Conservation (phyloP, 1,140 invertebrate genomes). For the Halotydeus destructor region DNA sequence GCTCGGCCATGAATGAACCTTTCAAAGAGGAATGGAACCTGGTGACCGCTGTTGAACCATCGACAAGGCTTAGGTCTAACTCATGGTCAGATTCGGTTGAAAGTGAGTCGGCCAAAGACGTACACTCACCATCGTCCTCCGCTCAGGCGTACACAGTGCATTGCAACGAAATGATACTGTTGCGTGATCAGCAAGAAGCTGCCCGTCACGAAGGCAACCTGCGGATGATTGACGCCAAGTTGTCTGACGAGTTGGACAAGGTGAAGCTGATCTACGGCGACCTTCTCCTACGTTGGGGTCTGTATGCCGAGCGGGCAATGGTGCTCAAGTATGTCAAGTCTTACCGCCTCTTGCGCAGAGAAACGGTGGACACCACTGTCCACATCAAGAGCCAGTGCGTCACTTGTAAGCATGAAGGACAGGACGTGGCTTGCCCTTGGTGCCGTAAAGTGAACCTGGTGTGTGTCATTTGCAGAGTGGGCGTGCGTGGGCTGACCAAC, state of each 20-base stretch:
- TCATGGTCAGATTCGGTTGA: constrained; percentile 71
- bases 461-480: neutral
- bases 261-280: constrained; percentile 73
- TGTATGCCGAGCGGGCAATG: constrained; percentile 56
- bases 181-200: constrained; percentile 15
- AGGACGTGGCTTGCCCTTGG: constrained; percentile 2
- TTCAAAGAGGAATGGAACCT: constrained; percentile 1
- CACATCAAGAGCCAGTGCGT: constrained; percentile 9
- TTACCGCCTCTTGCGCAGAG: constrained; percentile 26
- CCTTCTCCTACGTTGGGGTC: constrained; percentile 56
- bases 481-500: constrained; percentile 17
- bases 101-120: constrained; percentile 29
- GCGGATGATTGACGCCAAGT: constrained; percentile 32
- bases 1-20: neutral
- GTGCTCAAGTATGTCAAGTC: constrained; percentile 53
- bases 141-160: neutral
- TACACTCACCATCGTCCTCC: neutral
- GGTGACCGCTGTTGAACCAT: constrained; percentile 23
- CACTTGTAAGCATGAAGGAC: neutral
- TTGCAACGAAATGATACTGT: constrained; percentile 3
- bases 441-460: neutral
- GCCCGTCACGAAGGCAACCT: constrained; percentile 21
- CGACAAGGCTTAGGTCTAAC: constrained; percentile 55
- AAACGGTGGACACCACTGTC: constrained; percentile 6
- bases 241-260: constrained; percentile 47